Evolutionary conservation across 1,140 invertebrate species (phyloP).

Genomic region (Thaumatotibia leucotreta): DNA sequence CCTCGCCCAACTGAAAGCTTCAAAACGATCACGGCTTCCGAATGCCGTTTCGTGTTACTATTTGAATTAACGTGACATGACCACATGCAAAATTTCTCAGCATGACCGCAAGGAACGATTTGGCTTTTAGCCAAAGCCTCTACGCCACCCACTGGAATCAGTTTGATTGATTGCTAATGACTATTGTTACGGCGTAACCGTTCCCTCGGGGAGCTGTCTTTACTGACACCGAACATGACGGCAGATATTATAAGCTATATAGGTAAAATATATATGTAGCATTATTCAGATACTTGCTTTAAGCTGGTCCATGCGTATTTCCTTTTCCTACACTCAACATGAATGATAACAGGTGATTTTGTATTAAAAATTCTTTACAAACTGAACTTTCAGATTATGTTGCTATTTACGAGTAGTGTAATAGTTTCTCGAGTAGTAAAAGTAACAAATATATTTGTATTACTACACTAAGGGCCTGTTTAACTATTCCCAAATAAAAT

Average conservation of each 20-base stretch:
- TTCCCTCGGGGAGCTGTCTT: conserved; percentile 39
- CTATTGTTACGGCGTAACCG: conserved; percentile 56
- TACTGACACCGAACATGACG: conserved; percentile 52
- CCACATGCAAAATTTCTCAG: conserved; percentile 27
- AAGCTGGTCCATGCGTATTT: conserved; percentile 12
- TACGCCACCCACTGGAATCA: conserved; percentile 44
- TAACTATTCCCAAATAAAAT: no score
- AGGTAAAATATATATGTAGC: no score
- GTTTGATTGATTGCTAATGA: conserved; percentile 66
- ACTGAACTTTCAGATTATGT: no score
- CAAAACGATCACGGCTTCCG: conserved; percentile 36
- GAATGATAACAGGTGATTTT: no score
- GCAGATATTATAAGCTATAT: no score
- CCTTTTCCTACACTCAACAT: no score
- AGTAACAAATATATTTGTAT: no score
- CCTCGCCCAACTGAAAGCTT: conserved; percentile 23
- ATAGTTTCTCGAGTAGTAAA: no score
- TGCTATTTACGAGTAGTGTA: no score
- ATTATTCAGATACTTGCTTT: conserved; percentile 29
- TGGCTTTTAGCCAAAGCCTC: conserved; percentile 34
- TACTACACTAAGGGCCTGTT: no score
- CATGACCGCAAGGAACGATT: conserved; percentile 52
- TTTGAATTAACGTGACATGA: conserved; percentile 11
- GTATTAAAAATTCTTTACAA: no score
- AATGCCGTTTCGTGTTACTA: conserved; percentile 22